Base-by-base conservation (phyloP, 2,888 invertebrate species). In the Cephus pygmeus region DNA sequence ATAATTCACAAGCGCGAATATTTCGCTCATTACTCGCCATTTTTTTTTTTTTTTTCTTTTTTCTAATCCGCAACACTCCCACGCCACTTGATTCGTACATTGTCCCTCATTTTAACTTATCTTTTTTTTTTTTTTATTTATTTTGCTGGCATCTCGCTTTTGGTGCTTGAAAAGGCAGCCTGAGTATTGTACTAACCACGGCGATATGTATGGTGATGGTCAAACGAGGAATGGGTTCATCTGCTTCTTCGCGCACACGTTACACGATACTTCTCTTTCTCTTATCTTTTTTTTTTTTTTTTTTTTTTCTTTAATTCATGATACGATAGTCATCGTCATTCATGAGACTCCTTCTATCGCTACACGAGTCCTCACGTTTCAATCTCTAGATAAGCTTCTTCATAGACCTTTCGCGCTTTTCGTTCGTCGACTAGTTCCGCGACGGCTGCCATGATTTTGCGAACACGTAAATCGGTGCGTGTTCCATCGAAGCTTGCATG, bases 131-230 rank as follows among this genome's bases (percentile, higher is more conserved):
- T 69, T 15, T 12, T 30, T 30, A 71, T 30, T 34, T 34, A 1
- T 15, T 34, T 31, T 71, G 71, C 71, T 71, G 23, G 71, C 71
- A 71, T 71, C 71, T 71, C 33, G 71, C 71, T 71, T 71, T 71
- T 71, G 71, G 71, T 71, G 71, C 71, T 71, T 31, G 71, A 33
- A 31, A 56, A 56, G 56, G 31, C 33, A 31, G 71, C 31, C 71
- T 71, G 71, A 31, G 34, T 71, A 71, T 71, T 71, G 4, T 71
- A 71, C 71, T 71, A 71, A 71, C 71, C 30, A 31, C 31, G 31
- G 23, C 56, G 56, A 34, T 33, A 71, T 71, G 71, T 33, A 71
- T 71, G 71, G 71, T 71, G 71, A 34, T 34, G 71, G 71, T 71
- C 71, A 71, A 33, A 33, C 71, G 71, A 71, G 33, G 71, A 34